Conservation (phyloP, 2,113 vertebrate species). For the Spheniscus mendiculus region DNA sequence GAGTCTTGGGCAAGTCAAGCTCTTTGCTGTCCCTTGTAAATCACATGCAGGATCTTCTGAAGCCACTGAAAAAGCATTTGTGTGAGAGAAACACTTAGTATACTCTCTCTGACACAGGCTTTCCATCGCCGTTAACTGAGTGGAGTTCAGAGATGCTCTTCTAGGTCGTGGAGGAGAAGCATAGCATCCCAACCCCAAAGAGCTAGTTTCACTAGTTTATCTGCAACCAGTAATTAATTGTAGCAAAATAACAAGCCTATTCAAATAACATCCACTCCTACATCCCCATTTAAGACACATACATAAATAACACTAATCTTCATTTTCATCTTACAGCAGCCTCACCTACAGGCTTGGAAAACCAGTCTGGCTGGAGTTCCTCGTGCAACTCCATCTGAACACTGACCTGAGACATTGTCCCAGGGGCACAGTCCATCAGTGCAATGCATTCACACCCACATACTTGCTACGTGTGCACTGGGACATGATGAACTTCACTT, state of each 20-base stretch:
- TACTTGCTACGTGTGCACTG: fast-evolving
- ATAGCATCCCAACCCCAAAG: not conserved
- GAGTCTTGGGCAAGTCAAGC: not conserved
- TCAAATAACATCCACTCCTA: not conserved
- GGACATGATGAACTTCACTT: not conserved
- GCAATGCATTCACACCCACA: not conserved
- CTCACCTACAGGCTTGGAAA: not conserved
- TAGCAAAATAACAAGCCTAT: not conserved
- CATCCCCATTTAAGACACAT: not conserved
- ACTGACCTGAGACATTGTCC: not conserved
- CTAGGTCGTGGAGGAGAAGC: not conserved
- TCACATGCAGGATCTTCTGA: not conserved
- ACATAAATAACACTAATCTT: not conserved
- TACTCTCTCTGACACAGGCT: not conserved
- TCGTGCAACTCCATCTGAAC: not conserved
- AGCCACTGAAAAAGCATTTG: not conserved
- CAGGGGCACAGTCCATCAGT: not conserved
- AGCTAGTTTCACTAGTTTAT: not conserved
- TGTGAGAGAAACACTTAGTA: not conserved
- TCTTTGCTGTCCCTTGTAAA: not conserved
- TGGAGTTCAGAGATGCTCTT: not conserved
- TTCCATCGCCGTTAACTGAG: not conserved
- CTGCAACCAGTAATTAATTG: not conserved
- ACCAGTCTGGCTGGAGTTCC: not conserved
- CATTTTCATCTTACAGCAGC: not conserved